Evolutionary conservation across 2,888 invertebrate species (phyloP).

Genomic region (Troglohyphantes excavatus): DNA sequence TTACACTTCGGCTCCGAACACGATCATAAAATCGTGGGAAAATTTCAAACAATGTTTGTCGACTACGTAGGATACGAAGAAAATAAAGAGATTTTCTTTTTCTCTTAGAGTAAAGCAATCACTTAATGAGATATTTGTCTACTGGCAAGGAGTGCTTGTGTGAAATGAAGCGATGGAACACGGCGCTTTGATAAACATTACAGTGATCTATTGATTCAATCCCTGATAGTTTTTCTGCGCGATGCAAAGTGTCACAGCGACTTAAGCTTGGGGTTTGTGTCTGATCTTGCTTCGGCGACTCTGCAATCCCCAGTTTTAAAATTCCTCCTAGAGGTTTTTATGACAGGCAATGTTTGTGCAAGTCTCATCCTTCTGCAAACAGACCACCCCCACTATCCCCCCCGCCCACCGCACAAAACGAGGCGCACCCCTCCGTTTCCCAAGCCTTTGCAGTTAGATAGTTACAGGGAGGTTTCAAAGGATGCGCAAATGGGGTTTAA

Average conservation of each 20-base stretch:
- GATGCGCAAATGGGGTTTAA: slow-evolving; percentile 38
- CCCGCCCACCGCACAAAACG: slow-evolving; percentile 30
- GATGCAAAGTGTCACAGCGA: slow-evolving; percentile 58
- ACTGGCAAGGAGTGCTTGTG: slow-evolving; percentile 56
- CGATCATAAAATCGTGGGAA: slow-evolving; percentile 71
- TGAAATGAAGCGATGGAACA: slow-evolving; percentile 45
- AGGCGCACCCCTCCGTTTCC: slow-evolving; percentile 53
- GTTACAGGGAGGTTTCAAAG: slow-evolving; percentile 62
- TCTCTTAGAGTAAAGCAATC: slow-evolving; percentile 56
- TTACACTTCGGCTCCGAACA: background rate
- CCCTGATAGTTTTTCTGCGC: slow-evolving; percentile 39
- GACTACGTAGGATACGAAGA: slow-evolving; percentile 21
- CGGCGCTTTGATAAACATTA: slow-evolving; percentile 72
- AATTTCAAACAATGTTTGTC: slow-evolving; percentile 52
- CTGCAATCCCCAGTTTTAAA: slow-evolving; percentile 65
- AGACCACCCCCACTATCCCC: slow-evolving; percentile 42
- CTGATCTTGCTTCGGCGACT: slow-evolving; percentile 64
- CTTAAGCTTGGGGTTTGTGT: slow-evolving; percentile 62
- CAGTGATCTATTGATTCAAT: slow-evolving; percentile 72
- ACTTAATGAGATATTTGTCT: slow-evolving; percentile 76
- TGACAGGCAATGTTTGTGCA: slow-evolving; percentile 55
- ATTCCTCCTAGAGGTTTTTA: slow-evolving; percentile 59
- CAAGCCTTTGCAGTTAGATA: slow-evolving; percentile 62
- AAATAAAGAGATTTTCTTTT: slow-evolving; percentile 44
- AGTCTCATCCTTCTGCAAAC: slow-evolving; percentile 72